Base-by-base conservation (phyloP, 2,113 vertebrate species). In the Eudorcas thomsonii region DNA sequence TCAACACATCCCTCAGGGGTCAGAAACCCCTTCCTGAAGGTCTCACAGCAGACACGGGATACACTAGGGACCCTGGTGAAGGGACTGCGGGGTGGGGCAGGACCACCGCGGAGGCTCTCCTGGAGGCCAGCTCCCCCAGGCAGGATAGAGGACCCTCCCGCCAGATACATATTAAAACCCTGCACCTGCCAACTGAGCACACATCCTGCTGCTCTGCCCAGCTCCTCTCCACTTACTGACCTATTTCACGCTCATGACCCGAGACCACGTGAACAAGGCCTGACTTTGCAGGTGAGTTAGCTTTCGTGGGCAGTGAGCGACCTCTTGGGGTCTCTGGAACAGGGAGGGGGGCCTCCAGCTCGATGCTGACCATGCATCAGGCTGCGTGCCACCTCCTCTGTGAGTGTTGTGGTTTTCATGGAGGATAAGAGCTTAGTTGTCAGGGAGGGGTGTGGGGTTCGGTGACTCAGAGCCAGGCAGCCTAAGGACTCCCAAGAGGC, bases 251-350 rank as follows among this genome's bases (percentile, higher is more conserved):
- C 93, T 88, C 39, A 6, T 0, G 9, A 39, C 74, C 74, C 10
- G 16, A 25, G 59, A 9, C 50, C 62, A 39, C 0, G 0, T 25
- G 64, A 64, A 12, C 0, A 2, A 0, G 8, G 62, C 45, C 55
- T 36, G 54, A 91, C 16, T 36, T 74, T 59, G 39, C 2, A 2
- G 78, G 6, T 7, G 25, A 85, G 45, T 12, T 74, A 45, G 36
- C 43, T 9, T 52, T 2, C 26, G 0, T 3, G 43, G 74, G 64
- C 5, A 0, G 67, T 3, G 8, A 8, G 15, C 0, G 50, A 45
- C 33, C 30, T 64, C 48, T 17, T 0, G 3, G 50, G 52, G 71
- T n/a, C 89, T 45, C n/a, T 1, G 62, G 60, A 14, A 2, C 1
- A 0, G 64, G 80, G 54, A 39, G 3, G 62, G 54, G 19, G 33